Conservation (phyloP, 2,113 vertebrate species). For the Taurulus bubalis region DNA sequence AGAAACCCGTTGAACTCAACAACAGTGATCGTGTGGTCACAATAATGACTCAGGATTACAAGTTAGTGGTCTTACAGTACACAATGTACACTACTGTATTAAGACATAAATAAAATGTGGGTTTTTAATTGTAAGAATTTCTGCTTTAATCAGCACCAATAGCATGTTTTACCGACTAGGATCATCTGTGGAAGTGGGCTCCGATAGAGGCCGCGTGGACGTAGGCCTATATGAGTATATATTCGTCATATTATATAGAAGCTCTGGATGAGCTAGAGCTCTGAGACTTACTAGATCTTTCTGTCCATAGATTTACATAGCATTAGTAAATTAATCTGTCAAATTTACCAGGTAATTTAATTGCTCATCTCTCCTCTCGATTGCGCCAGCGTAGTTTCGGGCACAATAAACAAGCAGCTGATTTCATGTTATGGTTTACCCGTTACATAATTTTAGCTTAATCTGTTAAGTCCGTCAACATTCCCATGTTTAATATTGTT, state of each 20-base stretch:
- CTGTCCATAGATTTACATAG: not conserved
- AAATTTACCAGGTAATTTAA: constrained; percentile 13
- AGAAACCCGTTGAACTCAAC: constrained; percentile 38
- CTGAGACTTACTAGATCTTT: not conserved
- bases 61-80: not conserved
- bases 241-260: no score
- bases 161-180: not conserved
- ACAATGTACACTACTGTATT: not conserved
- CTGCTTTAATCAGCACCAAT: no score
- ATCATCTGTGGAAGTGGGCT: no score
- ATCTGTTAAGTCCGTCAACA: constrained; percentile 36
- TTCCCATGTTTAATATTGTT: constrained; percentile 44
- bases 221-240: no score
- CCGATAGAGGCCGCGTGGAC: no score
- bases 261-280: no score
- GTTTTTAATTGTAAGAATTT: not conserved
- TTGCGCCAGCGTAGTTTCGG: constrained; percentile 27
- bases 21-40: constrained; percentile 2
- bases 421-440: constrained; percentile 37
- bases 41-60: not conserved
- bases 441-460: constrained; percentile 45
- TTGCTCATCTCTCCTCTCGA: not conserved
- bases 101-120: not conserved
- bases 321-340: not conserved
- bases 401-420: constrained; percentile 34